phyloP scores from a whole-genome alignment of 2,797 vertebrate species.

The Telmatherina bonti region DNA sequence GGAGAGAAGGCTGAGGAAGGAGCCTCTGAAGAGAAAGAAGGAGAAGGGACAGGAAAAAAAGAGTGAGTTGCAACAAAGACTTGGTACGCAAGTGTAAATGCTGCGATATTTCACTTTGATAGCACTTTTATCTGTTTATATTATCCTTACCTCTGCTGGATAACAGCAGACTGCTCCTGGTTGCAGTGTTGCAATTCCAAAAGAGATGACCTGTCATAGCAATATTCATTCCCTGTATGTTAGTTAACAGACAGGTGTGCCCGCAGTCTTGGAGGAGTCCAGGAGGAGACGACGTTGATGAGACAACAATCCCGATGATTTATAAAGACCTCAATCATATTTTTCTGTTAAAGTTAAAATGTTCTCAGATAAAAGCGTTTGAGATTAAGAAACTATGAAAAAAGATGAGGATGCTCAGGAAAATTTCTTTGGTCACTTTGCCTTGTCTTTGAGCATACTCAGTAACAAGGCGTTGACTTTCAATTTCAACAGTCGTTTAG shows the following conservation, averaged over 20 bases:
- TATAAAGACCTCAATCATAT: not conserved
- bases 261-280: constrained; percentile 46
- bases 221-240: constrained; percentile 26
- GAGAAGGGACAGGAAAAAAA: constrained; percentile 66
- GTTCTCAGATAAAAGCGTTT: not conserved
- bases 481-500: too few relatives aligned
- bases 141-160: constrained; percentile 76
- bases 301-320: constrained; percentile 8
- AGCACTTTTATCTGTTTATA: constrained; percentile 73
- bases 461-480: not conserved
- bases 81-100: constrained; percentile 42
- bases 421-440: not conserved
- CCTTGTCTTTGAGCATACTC: not conserved
- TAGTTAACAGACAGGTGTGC: constrained; percentile 31
- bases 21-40: constrained; percentile 39
- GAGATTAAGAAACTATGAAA: not conserved
- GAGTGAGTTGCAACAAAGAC: constrained; percentile 72
- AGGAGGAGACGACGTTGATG: constrained; percentile 38
- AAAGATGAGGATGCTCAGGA: not conserved
- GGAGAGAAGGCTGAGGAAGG: constrained; percentile 79
- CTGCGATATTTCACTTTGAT: constrained; percentile 82
- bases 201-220: constrained; percentile 53
- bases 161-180: constrained; percentile 54
- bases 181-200: constrained; percentile 57
- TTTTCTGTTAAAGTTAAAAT: not conserved